A percentile compares a stretch with the other conserved stretches of the same genome.
phyloP scores from a whole-genome alignment of 2,113 vertebrate genomes.

The Urocitellus parryii region DNA sequence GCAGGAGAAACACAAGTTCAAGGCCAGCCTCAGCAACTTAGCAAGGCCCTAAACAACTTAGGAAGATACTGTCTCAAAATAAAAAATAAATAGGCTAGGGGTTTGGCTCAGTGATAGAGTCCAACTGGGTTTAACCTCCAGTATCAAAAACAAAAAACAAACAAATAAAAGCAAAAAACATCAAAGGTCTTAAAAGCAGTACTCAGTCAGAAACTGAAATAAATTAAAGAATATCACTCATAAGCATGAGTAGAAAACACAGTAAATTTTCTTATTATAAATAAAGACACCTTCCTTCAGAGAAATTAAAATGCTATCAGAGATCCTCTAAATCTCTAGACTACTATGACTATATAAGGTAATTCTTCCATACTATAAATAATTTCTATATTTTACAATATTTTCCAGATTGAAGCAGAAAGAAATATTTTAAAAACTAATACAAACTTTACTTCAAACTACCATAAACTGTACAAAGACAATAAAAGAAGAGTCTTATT shows the following conservation, averaged over 20 bases:
- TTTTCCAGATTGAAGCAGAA: neutral
- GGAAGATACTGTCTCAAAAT: neutral
- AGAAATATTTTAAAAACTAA: neutral
- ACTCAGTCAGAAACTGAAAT: neutral
- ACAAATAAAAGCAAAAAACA: neutral
- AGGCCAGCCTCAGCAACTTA: too few relatives aligned
- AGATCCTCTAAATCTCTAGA: neutral
- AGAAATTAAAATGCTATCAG: constrained; percentile 32
- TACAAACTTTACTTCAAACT: neutral
- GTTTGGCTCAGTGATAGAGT: neutral
- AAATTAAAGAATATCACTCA: neutral
- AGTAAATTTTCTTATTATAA: constrained; percentile 23
- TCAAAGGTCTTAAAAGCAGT: neutral
- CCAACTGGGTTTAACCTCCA: neutral
- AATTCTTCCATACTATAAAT: neutral
- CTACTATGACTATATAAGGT: neutral
- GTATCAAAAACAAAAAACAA: neutral
- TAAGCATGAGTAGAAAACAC: neutral
- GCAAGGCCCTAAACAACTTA: neutral
- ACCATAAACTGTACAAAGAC: neutral
- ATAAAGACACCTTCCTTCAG: neutral
- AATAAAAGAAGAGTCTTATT: constrained; percentile 3
- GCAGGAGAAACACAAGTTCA: too few relatives aligned
- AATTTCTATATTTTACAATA: neutral
- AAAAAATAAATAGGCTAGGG: neutral